A percentile compares a stretch with the other conserved stretches of the same genome.
Evolutionary conservation across 2,888 invertebrate species (phyloP).

Genomic region (Lycocerus yunnanus): DNA sequence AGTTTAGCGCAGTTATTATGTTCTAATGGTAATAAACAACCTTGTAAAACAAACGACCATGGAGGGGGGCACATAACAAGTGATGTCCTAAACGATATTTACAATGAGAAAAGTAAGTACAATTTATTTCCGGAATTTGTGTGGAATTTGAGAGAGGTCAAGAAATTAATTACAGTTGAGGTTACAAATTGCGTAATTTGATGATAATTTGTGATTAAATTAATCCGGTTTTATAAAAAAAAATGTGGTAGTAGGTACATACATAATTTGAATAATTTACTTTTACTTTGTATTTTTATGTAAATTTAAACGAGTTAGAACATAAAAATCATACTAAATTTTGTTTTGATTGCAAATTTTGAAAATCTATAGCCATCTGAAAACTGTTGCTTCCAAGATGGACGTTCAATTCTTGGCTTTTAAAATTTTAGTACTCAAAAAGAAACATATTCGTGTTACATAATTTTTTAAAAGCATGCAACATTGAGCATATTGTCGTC

Average conservation of each 20-base stretch:
- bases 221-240: background rate
- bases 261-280: background rate
- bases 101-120: slow-evolving; percentile 37
- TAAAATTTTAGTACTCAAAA: no score
- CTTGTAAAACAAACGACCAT: slow-evolving; percentile 53
- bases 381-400: no score
- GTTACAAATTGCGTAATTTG: background rate
- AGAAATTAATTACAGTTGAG: background rate
- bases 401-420: no score
- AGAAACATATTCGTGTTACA: no score
- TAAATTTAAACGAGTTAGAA: no score
- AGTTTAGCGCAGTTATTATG: slow-evolving; percentile 60
- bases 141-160: background rate
- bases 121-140: background rate
- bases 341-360: no score
- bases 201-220: background rate
- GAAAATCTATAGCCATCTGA: no score
- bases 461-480: no score
- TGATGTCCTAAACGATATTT: slow-evolving; percentile 49
- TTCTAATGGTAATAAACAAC: slow-evolving; percentile 49
- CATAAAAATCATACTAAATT: no score
- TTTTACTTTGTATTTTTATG: no score
- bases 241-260: no score
- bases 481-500: no score
- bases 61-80: slow-evolving; percentile 52